Evolutionary conservation across 2,113 vertebrate genomes (phyloP).

Genomic region (Rhynchomys soricoides): DNA sequence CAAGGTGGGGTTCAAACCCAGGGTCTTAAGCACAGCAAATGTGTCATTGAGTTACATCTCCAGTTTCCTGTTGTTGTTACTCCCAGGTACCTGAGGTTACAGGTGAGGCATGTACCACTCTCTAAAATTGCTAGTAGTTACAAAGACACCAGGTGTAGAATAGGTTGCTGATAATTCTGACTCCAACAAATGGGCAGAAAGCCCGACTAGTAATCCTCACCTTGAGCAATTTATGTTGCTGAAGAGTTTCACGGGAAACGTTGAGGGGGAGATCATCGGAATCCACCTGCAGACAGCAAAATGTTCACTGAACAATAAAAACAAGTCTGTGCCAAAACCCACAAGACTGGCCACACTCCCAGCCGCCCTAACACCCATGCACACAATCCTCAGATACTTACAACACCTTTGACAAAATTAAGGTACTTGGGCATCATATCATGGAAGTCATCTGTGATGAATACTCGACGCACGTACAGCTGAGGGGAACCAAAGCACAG

Average conservation of each 20-base stretch:
- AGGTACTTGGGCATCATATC: slow-evolving; percentile 99
- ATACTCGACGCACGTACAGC: slow-evolving; percentile 98
- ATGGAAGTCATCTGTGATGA: slow-evolving; percentile 99
- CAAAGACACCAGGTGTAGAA: too few species aligned
- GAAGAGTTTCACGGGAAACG: slow-evolving; percentile 98
- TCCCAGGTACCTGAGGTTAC: too few species aligned
- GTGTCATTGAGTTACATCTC: too few species aligned
- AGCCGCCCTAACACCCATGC: rapidly evolving
- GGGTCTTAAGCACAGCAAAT: too few species aligned
- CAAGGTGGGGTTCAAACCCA: too few species aligned
- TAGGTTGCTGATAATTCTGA: neutral
- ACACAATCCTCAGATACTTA: slow-evolving; percentile 85
- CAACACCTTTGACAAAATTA: slow-evolving; percentile 98
- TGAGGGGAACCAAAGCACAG: slow-evolving; percentile 72
- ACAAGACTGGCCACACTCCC: neutral
- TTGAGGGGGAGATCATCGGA: slow-evolving; percentile 99
- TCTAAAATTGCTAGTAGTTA: too few species aligned
- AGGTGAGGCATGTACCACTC: too few species aligned
- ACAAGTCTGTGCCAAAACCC: neutral
- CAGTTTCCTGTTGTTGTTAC: too few species aligned
- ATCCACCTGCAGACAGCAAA: slow-evolving; percentile 90
- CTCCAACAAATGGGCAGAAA: neutral
- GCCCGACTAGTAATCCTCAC: slow-evolving; percentile 79
- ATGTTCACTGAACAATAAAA: neutral
- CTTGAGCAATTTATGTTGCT: slow-evolving; percentile 99